phyloP scores from a whole-genome alignment of 1,140 invertebrate species.

The Megalopta genalis region DNA sequence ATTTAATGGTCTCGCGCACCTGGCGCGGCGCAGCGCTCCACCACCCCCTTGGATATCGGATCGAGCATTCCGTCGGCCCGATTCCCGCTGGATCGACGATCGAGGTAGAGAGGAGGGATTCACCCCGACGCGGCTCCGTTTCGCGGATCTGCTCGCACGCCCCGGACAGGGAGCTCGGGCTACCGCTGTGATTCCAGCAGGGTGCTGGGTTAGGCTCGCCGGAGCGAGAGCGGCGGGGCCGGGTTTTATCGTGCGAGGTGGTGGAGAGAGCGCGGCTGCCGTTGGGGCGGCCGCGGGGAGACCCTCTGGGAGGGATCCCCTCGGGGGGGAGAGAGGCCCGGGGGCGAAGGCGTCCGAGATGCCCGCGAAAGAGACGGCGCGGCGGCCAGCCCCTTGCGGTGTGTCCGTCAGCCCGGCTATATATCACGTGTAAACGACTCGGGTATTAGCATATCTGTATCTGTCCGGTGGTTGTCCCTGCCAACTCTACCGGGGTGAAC shows the following conservation, averaged over 20 bases:
- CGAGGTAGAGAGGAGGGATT: neutral
- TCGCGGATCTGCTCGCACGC: constrained; percentile 2
- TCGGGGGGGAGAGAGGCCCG: neutral
- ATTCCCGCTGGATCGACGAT: no score
- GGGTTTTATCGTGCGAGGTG: neutral
- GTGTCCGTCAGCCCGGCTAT: constrained; percentile 70
- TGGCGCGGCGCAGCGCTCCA: no score
- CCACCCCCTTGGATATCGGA: no score
- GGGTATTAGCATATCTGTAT: constrained; percentile 75
- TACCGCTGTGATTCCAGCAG: constrained; percentile 58
- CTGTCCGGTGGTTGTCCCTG: constrained; percentile 71
- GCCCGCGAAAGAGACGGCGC: constrained; percentile 57
- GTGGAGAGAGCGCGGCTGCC: neutral
- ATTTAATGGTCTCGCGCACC: no score
- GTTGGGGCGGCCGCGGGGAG: no score
- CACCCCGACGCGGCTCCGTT: constrained; percentile 3
- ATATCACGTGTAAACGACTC: constrained; percentile 75
- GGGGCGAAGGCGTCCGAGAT: constrained; percentile 45
- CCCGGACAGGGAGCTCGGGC: constrained; percentile 20
- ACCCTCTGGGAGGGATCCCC: no score
- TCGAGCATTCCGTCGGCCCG: no score
- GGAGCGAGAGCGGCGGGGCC: no score
- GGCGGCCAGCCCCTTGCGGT: constrained; percentile 59
- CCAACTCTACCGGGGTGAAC: constrained; percentile 68
- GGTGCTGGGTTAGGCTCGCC: constrained; percentile 22